A percentile compares a stretch with the other conserved stretches of the same genome.
These are phyloP conservation scores for Drosophila sordidula DNA, from an alignment of 2,888 invertebrate species.

Conservation along the genomic window DNA sequence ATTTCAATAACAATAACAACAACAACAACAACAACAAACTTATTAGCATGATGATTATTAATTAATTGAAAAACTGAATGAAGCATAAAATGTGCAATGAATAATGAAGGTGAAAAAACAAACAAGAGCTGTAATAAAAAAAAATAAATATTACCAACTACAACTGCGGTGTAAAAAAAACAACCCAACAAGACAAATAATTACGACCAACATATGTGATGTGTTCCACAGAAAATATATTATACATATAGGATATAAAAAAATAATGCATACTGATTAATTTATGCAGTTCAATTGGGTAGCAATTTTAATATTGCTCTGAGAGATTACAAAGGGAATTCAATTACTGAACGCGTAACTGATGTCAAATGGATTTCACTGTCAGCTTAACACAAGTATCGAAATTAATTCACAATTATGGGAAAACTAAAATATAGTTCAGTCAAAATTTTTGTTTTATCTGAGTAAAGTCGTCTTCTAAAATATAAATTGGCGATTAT, in stretches of 20 bases:
- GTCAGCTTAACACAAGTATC: background rate
- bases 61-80: slow-evolving; percentile 77
- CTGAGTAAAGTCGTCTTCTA: no score
- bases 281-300: slow-evolving; percentile 45
- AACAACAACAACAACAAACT: slow-evolving; percentile 37
- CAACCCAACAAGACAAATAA: slow-evolving; percentile 31
- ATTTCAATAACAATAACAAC: slow-evolving; percentile 27
- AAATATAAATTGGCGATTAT: no score
- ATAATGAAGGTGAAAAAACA: slow-evolving; percentile 57
- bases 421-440: background rate
- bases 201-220: slow-evolving; percentile 59
- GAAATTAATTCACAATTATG: no score
- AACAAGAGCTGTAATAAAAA: slow-evolving; percentile 20
- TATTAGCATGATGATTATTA: slow-evolving; percentile 79
- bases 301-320: slow-evolving; percentile 21
- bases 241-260: slow-evolving; percentile 11
- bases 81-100: slow-evolving; percentile 78
- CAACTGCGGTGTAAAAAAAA: slow-evolving; percentile 26
- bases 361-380: slow-evolving; percentile 27
- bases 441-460: no score
- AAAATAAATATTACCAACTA: slow-evolving; percentile 1
- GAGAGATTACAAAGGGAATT: slow-evolving; percentile 33
- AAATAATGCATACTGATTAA: slow-evolving; percentile 40
- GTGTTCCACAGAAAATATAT: slow-evolving; percentile 23
- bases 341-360: slow-evolving; percentile 39